phyloP scores from a whole-genome alignment of 2,888 invertebrate species.

The Linnaemya tessellans region DNA sequence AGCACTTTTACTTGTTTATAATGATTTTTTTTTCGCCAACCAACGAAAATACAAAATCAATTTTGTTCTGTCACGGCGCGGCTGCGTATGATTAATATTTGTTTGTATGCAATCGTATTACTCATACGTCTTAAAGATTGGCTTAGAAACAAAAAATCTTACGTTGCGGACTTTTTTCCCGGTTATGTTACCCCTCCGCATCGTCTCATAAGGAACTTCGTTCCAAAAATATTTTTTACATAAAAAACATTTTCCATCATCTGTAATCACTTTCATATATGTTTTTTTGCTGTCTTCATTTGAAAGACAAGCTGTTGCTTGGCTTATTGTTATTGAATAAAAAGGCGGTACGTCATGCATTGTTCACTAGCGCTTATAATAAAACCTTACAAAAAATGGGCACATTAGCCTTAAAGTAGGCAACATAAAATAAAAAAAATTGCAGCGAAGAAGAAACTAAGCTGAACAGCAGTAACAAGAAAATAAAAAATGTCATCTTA shows the following conservation, averaged over 20 bases:
- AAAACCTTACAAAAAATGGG: conserved; percentile 56
- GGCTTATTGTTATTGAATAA: conserved; percentile 36
- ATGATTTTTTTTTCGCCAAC: no score
- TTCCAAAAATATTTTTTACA: no score
- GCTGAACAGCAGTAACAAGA: not conserved
- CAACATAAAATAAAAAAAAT: conserved; percentile 51
- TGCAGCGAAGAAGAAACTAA: conserved; percentile 6
- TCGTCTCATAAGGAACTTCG: no score
- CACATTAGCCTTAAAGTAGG: conserved; percentile 72
- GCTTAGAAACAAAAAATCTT: no score
- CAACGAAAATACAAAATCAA: no score
- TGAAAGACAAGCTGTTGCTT: conserved; percentile 50
- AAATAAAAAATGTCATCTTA: not conserved
- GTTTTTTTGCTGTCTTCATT: conserved; percentile 5
- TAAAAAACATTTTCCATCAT: not conserved
- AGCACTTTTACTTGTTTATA: no score
- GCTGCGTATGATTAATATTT: no score
- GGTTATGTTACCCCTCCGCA: no score
- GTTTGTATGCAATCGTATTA: no score
- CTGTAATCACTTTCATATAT: not conserved
- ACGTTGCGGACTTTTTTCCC: no score
- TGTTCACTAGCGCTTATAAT: conserved; percentile 29
- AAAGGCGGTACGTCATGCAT: conserved; percentile 54
- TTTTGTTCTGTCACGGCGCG: no score
- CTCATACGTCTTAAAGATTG: no score